phyloP scores from a whole-genome alignment of 2,888 invertebrate species.

The Drosophila birchii region DNA sequence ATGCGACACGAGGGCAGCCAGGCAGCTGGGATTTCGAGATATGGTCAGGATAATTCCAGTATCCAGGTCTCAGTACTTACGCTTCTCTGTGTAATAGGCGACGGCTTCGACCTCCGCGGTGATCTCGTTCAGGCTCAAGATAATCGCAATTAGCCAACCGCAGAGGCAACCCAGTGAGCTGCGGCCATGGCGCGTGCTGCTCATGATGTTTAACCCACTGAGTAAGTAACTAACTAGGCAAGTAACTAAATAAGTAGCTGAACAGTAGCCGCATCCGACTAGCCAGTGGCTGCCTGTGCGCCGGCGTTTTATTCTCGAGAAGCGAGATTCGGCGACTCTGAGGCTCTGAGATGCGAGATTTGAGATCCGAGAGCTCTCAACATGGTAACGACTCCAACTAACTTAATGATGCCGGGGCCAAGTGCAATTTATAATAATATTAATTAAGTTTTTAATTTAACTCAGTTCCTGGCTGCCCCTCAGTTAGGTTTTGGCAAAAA shows the following conservation, averaged over 20 bases:
- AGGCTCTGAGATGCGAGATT: slow-evolving; percentile 13
- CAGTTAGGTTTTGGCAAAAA: not conserved
- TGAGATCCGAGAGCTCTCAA: slow-evolving; percentile 34
- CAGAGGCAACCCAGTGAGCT: slow-evolving; percentile 17
- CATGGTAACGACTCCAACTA: slow-evolving; percentile 23
- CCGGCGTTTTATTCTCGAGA: slow-evolving; percentile 44
- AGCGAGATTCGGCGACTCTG: slow-evolving; percentile 14
- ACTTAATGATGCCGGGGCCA: slow-evolving; percentile 38
- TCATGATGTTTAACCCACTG: slow-evolving; percentile 48
- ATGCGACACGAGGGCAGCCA: slow-evolving; percentile 88
- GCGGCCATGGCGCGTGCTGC: slow-evolving; percentile 20
- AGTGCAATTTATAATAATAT: slow-evolving; percentile 12
- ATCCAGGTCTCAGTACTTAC: slow-evolving; percentile 44
- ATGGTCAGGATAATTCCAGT: no score
- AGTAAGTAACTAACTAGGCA: slow-evolving; percentile 16
- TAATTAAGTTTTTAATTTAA: slow-evolving; percentile 9
- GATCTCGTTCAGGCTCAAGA: slow-evolving; percentile 35
- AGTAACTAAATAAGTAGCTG: slow-evolving; percentile 30
- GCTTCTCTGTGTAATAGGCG: slow-evolving; percentile 71
- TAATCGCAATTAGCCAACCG: slow-evolving; percentile 44
- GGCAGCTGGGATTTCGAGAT: slow-evolving; percentile 85
- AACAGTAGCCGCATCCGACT: slow-evolving; percentile 34
- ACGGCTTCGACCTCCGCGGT: slow-evolving; percentile 39
- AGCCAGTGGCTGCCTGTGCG: slow-evolving; percentile 13
- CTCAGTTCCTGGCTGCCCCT: slow-evolving; percentile 23